phyloP scores from a whole-genome alignment of 2,888 invertebrate species.

The Sarcophaga caerulescens region DNA sequence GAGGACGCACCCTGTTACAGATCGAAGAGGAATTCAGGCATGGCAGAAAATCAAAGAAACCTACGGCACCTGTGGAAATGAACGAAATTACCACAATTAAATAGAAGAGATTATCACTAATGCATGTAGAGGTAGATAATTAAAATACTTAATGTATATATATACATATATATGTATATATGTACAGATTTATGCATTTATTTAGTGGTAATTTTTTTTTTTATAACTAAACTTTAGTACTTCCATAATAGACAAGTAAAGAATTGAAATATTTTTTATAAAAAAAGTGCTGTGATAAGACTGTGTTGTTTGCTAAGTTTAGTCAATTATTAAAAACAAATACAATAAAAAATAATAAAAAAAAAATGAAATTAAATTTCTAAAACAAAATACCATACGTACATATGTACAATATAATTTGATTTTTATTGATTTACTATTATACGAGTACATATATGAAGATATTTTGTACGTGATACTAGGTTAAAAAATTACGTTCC shows the following conservation, averaged over 20 bases:
- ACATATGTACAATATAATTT: neutral
- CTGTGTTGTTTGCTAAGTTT: constrained; percentile 24
- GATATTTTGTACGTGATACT: too few species aligned
- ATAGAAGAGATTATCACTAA: constrained; percentile 27
- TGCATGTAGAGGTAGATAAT: neutral
- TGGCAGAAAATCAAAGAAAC: constrained; percentile 60
- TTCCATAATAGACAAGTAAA: neutral
- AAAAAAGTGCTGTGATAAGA: constrained; percentile 63
- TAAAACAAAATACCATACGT: neutral
- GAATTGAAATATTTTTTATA: neutral
- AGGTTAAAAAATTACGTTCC: too few species aligned
- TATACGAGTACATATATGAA: too few species aligned
- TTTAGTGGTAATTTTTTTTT: neutral
- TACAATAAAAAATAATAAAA: constrained; percentile 8
- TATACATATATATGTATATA: too few species aligned
- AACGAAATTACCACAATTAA: constrained; percentile 69
- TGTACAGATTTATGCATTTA: neutral
- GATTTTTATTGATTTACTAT: too few species aligned
- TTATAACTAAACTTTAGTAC: neutral
- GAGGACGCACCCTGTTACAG: constrained; percentile 85
- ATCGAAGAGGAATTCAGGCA: constrained; percentile 83
- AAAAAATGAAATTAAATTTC: neutral
- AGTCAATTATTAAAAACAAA: neutral
- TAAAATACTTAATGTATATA: neutral
- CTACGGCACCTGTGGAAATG: constrained; percentile 72